These are phyloP conservation scores for Caenorhabditis sp. DNA, from an alignment of 2,888 invertebrate species.

Conservation along the genomic window DNA sequence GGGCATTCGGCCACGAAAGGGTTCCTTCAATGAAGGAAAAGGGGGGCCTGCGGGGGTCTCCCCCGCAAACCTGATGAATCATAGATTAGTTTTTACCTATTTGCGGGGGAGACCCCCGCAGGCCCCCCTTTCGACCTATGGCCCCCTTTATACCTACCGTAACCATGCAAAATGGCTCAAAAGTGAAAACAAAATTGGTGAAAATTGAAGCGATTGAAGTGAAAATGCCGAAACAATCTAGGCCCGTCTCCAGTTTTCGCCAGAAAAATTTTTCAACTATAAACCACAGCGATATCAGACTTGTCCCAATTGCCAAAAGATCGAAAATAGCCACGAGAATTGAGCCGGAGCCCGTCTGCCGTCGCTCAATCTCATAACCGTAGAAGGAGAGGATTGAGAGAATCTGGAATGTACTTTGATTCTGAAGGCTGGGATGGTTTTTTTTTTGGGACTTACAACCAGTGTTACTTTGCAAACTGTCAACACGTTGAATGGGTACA, in stretches of 20 bases:
- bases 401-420: too few species aligned
- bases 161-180: neutral
- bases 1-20: too few species aligned
- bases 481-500: conserved; percentile 38
- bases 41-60: too few species aligned
- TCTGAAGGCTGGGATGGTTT: too few species aligned
- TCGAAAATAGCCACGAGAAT: neutral
- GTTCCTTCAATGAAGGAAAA: too few species aligned
- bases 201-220: neutral
- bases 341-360: neutral
- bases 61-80: too few species aligned
- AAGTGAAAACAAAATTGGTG: neutral
- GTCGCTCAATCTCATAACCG: neutral
- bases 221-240: neutral
- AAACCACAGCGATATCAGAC: neutral
- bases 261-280: conserved; percentile 3
- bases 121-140: too few species aligned
- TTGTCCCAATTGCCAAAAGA: neutral
- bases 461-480: conserved; percentile 28
- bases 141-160: too few species aligned
- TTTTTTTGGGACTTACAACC: conserved; percentile 32
- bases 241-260: neutral
- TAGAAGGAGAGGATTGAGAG: neutral
- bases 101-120: too few species aligned
- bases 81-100: too few species aligned